phyloP scores from a whole-genome alignment of 2,113 vertebrate species.

The Chamaea fasciata region DNA sequence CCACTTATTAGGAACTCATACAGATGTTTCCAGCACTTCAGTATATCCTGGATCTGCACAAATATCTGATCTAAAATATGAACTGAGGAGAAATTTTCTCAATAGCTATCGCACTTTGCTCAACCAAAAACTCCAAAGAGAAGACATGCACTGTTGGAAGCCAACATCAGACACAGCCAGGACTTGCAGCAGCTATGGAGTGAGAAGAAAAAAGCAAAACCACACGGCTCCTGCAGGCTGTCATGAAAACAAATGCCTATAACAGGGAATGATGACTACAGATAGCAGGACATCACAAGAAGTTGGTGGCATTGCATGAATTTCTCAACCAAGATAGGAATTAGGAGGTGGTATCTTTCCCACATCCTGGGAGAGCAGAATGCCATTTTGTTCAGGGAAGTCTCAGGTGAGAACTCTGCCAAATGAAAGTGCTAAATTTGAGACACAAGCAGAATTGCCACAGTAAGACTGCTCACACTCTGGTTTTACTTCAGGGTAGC shows the following conservation, averaged over 20 bases:
- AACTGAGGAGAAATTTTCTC: not conserved
- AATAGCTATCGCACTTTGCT: not conserved
- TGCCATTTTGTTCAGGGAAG: not conserved
- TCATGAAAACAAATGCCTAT: not conserved
- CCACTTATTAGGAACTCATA: not conserved
- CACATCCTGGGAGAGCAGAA: accelerated
- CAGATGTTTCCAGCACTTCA: not conserved
- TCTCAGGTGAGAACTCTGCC: not conserved
- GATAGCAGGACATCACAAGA: not conserved
- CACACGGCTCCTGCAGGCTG: not conserved
- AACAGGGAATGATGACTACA: not conserved
- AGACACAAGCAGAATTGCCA: not conserved
- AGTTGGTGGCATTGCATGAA: not conserved
- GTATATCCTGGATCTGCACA: not conserved
- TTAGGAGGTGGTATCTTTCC: not conserved
- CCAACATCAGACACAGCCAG: not conserved
- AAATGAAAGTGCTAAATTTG: not conserved
- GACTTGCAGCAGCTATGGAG: not conserved
- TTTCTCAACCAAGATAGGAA: not conserved
- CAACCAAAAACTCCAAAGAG: not conserved
- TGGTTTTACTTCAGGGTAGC: not conserved
- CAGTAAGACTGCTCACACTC: not conserved
- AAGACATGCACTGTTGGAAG: not conserved
- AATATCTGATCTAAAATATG: not conserved
- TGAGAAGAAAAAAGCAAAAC: not conserved